Evolutionary conservation across 2,797 vertebrate species (phyloP), one percentile per base, ranked within the genome.

Genomic region (Halcyon smyrnensis): DNA sequence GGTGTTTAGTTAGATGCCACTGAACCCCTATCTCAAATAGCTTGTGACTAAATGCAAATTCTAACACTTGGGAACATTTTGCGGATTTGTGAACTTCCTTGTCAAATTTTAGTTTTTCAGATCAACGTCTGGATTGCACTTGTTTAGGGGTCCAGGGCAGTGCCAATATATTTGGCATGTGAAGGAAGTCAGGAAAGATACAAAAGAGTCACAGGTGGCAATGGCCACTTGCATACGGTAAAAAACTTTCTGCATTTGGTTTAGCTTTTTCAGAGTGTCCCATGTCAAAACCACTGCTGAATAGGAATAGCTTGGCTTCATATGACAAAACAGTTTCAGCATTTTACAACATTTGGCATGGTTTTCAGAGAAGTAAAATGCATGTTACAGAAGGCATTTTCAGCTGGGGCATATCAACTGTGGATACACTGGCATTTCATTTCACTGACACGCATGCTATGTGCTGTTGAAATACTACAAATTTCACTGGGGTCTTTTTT

Each of bases 381-480:
- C 8, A 6, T 86, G 36, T 21, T 68, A 67, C 77, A 87, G 64
- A 82, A 91, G 89, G 43, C 5, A 0, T 92, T 91, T 88, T 92
- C 48, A 83, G 79, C 92, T 94, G 92, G 36, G 75, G 46, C 64
- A 48, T 81, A 15, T 91, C 85, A 80, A 62, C 65, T 50, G 92
- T 95, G 96, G 81, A 80, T 84, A 76, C 41, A 16, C 18, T 16
- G 54, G 80, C 89, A 84, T 87, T 96, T 85, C 15, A 15, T 39
- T 63, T 89, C 27, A 8, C 70, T 77, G 69, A 68, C 56, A 73
- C n/a, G 43, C 51, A 59, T 50, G 37, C 69, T 73, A 30, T 84
- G 94, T 89, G 80, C 69, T 64, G 74, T 84, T 85, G 80, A 95
- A 94, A 90, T 90, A 84, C 69, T 87, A 68, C 82, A 69, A 80